phyloP scores from a whole-genome alignment of 2,113 vertebrate genomes.

The Ceuthmochares aereus region DNA sequence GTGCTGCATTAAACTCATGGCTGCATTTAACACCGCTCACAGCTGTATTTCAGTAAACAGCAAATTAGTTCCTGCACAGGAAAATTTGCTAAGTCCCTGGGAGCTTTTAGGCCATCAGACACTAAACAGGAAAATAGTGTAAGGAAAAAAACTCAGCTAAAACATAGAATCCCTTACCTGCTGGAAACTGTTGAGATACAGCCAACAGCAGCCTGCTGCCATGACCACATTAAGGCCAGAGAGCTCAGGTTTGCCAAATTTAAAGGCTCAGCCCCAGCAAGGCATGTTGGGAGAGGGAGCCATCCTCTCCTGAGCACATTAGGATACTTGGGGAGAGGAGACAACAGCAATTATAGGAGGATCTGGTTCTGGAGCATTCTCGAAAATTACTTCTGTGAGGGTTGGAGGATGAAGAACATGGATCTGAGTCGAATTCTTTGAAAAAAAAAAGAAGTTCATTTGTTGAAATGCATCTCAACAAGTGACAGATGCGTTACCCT shows the following conservation, averaged over 20 bases:
- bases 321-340: not conserved
- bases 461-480: not conserved
- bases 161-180: not conserved
- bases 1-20: not conserved
- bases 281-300: not conserved
- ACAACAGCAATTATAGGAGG: not conserved
- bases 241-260: not conserved
- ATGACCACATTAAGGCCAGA: rapidly evolving
- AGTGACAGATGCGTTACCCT: not conserved
- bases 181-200: not conserved
- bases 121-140: not conserved
- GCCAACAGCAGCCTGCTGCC: not conserved
- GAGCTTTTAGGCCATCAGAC: not conserved
- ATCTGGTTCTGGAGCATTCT: not conserved
- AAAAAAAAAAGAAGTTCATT: not conserved
- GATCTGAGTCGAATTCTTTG: not conserved
- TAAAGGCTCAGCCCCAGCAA: not conserved
- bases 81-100: not conserved
- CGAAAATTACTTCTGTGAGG: not conserved
- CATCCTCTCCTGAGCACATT: not conserved
- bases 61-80: not conserved
- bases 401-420: not conserved
- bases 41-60: not conserved
- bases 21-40: not conserved
- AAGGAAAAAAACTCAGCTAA: not conserved